Evolutionary conservation across 2,797 vertebrate species (phyloP).

Genomic region (Semaprochilodus insignis): DNA sequence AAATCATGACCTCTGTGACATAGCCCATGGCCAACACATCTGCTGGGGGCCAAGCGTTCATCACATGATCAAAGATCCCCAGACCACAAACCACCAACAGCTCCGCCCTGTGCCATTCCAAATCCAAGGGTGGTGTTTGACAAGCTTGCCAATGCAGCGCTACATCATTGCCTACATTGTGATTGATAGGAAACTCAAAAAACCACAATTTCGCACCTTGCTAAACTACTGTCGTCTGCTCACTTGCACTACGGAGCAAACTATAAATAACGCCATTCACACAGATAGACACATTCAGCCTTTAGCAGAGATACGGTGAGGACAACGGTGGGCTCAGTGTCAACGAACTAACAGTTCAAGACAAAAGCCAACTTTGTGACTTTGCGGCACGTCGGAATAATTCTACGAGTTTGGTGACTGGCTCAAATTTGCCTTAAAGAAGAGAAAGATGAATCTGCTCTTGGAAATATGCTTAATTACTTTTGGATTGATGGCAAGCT

Average conservation of each 20-base stretch:
- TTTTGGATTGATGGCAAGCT: conserved; percentile 29
- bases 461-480: conserved; percentile 44
- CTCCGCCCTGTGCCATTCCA: conserved; percentile 50
- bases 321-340: conserved; percentile 5
- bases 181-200: conserved; percentile 66
- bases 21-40: neutral
- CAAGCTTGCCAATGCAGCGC: neutral
- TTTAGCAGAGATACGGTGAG: conserved; percentile 32
- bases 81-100: conserved; percentile 39
- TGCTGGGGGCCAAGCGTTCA: neutral
- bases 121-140: conserved; percentile 7
- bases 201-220: conserved; percentile 64
- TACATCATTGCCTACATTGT: conserved; percentile 46
- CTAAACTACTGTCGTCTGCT: conserved; percentile 28
- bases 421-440: conserved; percentile 26
- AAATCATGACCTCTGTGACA: neutral
- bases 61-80: conserved; percentile 27
- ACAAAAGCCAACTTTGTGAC: neutral
- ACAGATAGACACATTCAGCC: conserved; percentile 49
- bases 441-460: conserved; percentile 21
- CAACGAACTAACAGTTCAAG: neutral
- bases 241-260: conserved; percentile 20
- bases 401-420: conserved; percentile 23
- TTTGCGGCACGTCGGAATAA: conserved; percentile 31
- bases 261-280: conserved; percentile 59